Evolutionary conservation across 2,113 vertebrate genomes (phyloP).

Genomic region (Machaerirhynchus nigripectus): DNA sequence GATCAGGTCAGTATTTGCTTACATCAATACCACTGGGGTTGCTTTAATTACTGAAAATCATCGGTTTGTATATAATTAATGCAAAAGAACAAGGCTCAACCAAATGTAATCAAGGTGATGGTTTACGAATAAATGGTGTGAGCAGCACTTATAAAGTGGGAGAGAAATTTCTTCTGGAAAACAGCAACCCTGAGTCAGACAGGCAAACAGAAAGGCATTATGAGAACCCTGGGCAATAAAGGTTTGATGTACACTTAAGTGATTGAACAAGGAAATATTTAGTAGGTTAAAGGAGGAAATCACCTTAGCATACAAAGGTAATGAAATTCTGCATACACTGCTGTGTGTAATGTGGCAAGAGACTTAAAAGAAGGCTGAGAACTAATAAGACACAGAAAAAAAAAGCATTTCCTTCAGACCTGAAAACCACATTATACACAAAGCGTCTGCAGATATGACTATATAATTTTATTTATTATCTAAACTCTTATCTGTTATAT

Average conservation of each 20-base stretch:
- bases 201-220: not conserved
- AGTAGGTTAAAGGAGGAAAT: not conserved
- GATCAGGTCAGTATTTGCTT: conserved; percentile 56
- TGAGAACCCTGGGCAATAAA: not conserved
- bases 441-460: not conserved
- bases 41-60: not conserved
- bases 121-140: not conserved
- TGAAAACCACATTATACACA: not conserved
- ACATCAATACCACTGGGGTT: accelerated
- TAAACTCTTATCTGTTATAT: not conserved
- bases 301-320: not conserved
- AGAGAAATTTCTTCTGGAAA: not conserved
- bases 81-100: not conserved
- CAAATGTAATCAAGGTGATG: not conserved
- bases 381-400: not conserved
- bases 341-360: not conserved
- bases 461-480: not conserved
- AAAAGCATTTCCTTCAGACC: not conserved
- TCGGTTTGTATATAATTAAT: not conserved
- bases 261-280: not conserved
- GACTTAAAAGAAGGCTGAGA: not conserved
- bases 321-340: not conserved
- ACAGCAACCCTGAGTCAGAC: not conserved
- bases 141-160: not conserved
- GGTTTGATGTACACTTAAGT: not conserved